Evolutionary conservation across 2,113 vertebrate genomes (phyloP).

Genomic region (Labrus mixtus): DNA sequence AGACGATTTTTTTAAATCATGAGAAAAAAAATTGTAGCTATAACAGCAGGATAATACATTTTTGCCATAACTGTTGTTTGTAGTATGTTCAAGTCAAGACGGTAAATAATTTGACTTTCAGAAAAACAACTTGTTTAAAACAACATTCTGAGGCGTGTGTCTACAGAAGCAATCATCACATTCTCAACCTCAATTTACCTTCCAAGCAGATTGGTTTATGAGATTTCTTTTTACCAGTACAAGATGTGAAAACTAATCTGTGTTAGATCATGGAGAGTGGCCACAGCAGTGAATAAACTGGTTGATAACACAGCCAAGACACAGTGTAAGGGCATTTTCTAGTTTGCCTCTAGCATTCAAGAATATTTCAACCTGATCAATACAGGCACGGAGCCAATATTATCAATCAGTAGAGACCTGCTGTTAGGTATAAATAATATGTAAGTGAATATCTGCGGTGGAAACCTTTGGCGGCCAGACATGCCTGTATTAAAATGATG

Average conservation of each 20-base stretch:
- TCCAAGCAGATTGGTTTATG: neutral
- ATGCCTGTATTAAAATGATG: too few species aligned
- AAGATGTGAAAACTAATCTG: neutral
- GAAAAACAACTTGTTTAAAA: neutral
- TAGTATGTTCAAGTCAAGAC: too few species aligned
- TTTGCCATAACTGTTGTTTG: too few species aligned
- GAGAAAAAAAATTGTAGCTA: neutral
- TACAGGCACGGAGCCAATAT: neutral
- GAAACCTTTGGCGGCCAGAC: too few species aligned
- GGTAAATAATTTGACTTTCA: neutral
- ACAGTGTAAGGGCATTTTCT: neutral
- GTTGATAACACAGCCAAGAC: neutral
- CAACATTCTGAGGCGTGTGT: too few species aligned
- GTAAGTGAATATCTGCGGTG: too few species aligned
- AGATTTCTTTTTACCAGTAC: neutral
- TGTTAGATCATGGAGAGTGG: neutral
- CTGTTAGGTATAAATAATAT: too few species aligned
- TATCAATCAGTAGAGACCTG: too few species aligned
- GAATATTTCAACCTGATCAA: neutral
- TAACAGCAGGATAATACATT: neutral
- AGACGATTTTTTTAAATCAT: conserved; percentile 2
- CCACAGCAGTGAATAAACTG: neutral
- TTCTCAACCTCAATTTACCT: neutral
- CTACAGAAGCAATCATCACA: neutral
- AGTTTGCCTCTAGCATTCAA: neutral